Conservation (phyloP, 1,140 invertebrate species). For the Leucophenga varia region DNA sequence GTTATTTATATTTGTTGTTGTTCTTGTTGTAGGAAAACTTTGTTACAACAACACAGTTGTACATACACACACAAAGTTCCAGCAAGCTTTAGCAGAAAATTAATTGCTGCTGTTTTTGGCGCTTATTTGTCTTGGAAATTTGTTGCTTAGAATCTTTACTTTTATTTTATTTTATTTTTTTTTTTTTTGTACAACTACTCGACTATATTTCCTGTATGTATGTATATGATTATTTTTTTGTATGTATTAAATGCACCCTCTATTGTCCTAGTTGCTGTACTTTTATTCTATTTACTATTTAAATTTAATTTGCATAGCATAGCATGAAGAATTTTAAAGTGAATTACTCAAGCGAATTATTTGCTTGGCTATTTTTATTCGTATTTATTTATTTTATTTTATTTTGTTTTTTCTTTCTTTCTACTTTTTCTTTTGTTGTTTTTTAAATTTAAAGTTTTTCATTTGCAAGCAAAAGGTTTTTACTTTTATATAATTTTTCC, state of each 20-base stretch:
- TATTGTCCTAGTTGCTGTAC: constrained; percentile 18
- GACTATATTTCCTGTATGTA: no score
- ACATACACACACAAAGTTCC: constrained; percentile 22
- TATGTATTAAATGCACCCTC: neutral
- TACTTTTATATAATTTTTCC: no score
- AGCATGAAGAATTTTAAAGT: constrained; percentile 47
- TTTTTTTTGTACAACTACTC: no score
- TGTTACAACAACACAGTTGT: no score
- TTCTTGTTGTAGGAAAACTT: neutral
- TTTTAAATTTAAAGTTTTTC: no score
- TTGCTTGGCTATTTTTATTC: constrained; percentile 1
- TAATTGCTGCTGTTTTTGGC: constrained; percentile 53
- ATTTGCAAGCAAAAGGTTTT: no score
- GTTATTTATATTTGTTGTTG: no score
- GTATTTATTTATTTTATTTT: no score
- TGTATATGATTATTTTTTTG: no score
- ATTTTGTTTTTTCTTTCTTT: no score
- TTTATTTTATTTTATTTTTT: constrained; percentile 48
- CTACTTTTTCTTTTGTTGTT: no score
- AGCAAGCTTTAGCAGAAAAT: constrained; percentile 39
- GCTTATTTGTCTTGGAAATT: constrained; percentile 55
- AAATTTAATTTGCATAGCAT: constrained; percentile 54
- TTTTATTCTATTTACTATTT: constrained; percentile 49
- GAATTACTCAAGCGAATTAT: constrained; percentile 43
- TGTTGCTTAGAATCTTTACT: constrained; percentile 40